Percentiles rank a stretch among this genome's conserved stretches.
Conservation (phyloP, 2,888 invertebrate species). For the Tyria jacobaeae region DNA sequence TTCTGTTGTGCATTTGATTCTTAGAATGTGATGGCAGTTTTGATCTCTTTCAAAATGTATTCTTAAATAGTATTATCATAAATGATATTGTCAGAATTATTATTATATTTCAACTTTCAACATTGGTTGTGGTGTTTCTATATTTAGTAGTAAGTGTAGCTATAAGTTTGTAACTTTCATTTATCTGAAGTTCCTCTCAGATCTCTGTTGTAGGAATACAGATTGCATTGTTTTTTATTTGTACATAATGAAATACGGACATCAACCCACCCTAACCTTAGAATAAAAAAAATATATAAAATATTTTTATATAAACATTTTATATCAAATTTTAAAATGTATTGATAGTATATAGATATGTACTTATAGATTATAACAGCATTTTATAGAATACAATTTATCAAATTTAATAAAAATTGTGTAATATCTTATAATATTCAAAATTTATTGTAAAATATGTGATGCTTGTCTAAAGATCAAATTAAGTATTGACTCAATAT, state of each 20-base stretch:
- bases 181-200: slow-evolving; percentile 32
- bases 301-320: slow-evolving; percentile 37
- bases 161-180: slow-evolving; percentile 40
- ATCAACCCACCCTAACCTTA: slow-evolving; percentile 81
- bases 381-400: slow-evolving; percentile 12
- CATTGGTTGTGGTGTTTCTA: slow-evolving; percentile 57
- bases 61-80: slow-evolving; percentile 12
- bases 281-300: slow-evolving; percentile 59
- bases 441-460: background rate
- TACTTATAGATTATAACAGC: slow-evolving; percentile 19
- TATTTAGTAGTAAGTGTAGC: slow-evolving; percentile 35
- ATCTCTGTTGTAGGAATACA: slow-evolving; percentile 16
- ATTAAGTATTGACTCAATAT: background rate
- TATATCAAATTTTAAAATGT: slow-evolving; percentile 34
- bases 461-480: background rate
- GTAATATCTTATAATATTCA: background rate
- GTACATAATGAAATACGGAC: slow-evolving; percentile 79
- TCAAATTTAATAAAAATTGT: slow-evolving; percentile 14
- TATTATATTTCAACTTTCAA: too few relatives aligned
- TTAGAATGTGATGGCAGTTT: slow-evolving; percentile 38
- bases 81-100: slow-evolving; percentile 10
- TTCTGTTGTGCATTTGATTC: slow-evolving; percentile 13
- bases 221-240: slow-evolving; percentile 40
- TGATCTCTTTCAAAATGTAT: slow-evolving; percentile 47
- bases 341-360: slow-evolving; percentile 18